Percentiles rank a stretch among this genome's conserved stretches.
Evolutionary conservation across 2,113 vertebrate genomes (phyloP).

Genomic region (Maylandia zebra): DNA sequence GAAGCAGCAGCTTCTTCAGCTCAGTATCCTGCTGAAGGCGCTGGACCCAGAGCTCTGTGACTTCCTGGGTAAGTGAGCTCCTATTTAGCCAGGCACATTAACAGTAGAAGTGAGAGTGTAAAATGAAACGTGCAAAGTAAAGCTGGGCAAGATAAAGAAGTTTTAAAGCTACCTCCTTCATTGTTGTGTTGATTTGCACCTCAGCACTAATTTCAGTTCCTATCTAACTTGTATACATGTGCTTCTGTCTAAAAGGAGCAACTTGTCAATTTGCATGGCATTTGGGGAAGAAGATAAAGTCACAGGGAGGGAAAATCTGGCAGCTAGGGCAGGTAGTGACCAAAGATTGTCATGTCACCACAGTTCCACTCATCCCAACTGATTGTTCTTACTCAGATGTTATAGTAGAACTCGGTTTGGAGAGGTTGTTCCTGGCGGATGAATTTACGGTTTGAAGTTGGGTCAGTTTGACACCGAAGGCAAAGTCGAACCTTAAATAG

Average conservation of each 20-base stretch:
- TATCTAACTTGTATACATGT: background rate
- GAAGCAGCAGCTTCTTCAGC: constrained; percentile 86
- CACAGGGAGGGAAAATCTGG: background rate
- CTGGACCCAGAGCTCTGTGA: constrained; percentile 85
- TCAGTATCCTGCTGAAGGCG: constrained; percentile 77
- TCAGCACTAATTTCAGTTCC: background rate
- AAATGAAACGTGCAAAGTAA: background rate
- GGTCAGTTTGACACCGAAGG: accelerated
- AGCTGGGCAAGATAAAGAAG: background rate
- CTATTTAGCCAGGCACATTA: background rate
- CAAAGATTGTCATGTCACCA: background rate
- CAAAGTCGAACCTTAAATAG: accelerated
- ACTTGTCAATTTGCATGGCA: background rate
- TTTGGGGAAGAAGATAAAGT: background rate
- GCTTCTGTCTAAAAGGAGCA: background rate
- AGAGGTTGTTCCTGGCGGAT: background rate
- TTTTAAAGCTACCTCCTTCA: accelerated
- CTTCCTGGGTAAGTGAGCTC: constrained; percentile 77
- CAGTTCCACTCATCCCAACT: background rate
- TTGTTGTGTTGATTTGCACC: background rate
- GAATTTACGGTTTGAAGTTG: accelerated
- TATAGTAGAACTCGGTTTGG: background rate
- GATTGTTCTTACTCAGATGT: background rate
- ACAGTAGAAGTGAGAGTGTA: background rate
- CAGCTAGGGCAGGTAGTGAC: background rate